Base-by-base conservation (phyloP, 1,140 invertebrate species). In the Hirudo medicinalis region DNA sequence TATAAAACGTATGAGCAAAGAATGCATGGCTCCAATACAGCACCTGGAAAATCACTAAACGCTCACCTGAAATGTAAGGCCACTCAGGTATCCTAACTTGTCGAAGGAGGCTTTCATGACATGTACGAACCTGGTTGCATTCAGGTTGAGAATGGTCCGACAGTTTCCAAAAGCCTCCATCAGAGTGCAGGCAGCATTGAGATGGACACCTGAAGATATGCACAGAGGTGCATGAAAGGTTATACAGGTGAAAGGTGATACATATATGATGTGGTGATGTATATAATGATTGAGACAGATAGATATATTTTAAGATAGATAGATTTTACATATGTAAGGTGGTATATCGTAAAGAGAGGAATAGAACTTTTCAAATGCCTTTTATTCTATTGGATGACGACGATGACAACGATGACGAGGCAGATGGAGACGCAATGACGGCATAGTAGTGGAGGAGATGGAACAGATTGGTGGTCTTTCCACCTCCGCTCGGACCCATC, bases 71-170 rank as follows among this genome's bases (percentile, higher is more conserved):
- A 95, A 83, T 0, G 91, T 91, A 0, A 90, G 90, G 3, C 91
- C 91, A 6, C 89, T 89, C 71, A 95, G 88, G 76, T 89, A 87
- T 29, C 92, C 93, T 32, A 89, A 89, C 76, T 92, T 90, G 82
- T 96, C 93, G 79, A 94, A 94, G 78, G 94, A 91, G 66, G 97
- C 80, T 68, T 89, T 90, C 72, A 92, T 89, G 49, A 95, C 84
- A 76, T 92, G 90, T 4, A 91, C 90, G 79, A 91, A 93, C 68
- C 92, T 85, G 0, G 92, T 92, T 5, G 92, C 90, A 83, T 92
- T 92, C 13, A 85, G 85, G 78, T 93, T 92, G 78, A 90, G 85
- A 54, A 87, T 84, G 2, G 90, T 92, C 76, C 86, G 85, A 78
- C 89, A 88, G 78, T 91, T 93, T 66, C 92, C 91, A 83, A 96